Evolutionary conservation across 2,888 invertebrate species (phyloP).

Genomic region (Drosophila austrosaltans): DNA sequence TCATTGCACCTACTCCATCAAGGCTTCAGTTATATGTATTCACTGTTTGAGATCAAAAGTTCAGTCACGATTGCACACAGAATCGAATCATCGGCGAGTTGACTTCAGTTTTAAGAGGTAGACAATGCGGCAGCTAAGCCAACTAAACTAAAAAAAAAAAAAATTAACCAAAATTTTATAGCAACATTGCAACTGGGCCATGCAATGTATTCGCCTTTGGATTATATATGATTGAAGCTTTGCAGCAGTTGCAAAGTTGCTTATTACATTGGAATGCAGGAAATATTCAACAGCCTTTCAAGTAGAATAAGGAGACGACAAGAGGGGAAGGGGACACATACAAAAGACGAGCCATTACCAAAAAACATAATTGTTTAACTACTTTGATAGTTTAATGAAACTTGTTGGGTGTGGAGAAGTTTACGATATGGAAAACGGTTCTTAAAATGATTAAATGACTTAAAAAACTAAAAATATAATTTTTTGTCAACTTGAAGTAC

Average conservation of each 20-base stretch:
- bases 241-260: constrained; percentile 10
- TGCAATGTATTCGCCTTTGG: constrained; percentile 9
- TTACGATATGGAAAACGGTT: no score
- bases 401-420: no score
- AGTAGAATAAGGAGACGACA: not conserved
- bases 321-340: not conserved
- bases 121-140: constrained; percentile 52
- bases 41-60: constrained; percentile 69
- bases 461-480: no score
- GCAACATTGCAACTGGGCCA: constrained; percentile 26
- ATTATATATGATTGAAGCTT: constrained; percentile 15
- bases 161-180: constrained; percentile 34
- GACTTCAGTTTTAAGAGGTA: constrained; percentile 25
- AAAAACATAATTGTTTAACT: no score
- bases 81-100: constrained; percentile 28
- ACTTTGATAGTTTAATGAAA: no score
- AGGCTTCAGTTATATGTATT: constrained; percentile 42
- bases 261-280: not conserved
- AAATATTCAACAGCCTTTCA: not conserved
- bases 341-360: no score
- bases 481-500: no score
- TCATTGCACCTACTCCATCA: constrained; percentile 66
- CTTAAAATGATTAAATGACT: no score
- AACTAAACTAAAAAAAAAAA: constrained; percentile 31
- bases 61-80: constrained; percentile 67